Evolutionary conservation across 2,113 vertebrate species (phyloP), one percentile per base, ranked within the genome.

Genomic region (Gobiocypris rarus): DNA sequence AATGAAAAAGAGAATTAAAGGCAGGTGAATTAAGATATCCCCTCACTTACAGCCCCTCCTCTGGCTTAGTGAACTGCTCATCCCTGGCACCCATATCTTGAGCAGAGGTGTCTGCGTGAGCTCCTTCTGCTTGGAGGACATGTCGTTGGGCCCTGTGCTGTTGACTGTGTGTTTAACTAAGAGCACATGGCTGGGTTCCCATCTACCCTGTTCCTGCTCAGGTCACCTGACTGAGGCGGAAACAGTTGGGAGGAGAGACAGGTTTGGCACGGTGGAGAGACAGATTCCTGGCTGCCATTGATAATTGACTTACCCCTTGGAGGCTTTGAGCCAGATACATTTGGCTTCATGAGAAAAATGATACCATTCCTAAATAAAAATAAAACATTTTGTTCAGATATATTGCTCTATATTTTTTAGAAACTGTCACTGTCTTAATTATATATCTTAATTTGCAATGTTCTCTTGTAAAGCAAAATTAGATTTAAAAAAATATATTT

Each of bases 81-180:
- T 92, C 85, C 94, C 93, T n/a, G 96, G 95, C 81, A 96, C 94
- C 96, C 96, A 97, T 87, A 96, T 95, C 94, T 96, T 97, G 87
- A 96, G 95, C 87, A 97, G 89, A 67, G 94, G 94, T 19, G 92
- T 95, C 91, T 97, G 95, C 0, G 94, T 97, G 81, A 97, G 95
- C 59, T 93, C 93, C 52, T 92, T 91, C 92, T 94, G 91, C 83
- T 94, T 92, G 69, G 81, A 43, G 24, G 90, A 88, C 82, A 86
- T 76, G 79, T 87, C 77, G 4, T 75, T 19, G 75, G 85, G 88
- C 87, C 86, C 69, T 41, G 71, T 69, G 3, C 11, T 48, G 75
- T 48, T 38, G 56, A 45, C 41, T 43, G 31, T 34, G 14, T 56
- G 56, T 41, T 61, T 56, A 73, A 22, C 73, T 75, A 50, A 63